Evolutionary conservation across 2,888 invertebrate genomes (phyloP), one percentile per base, ranked within the genome.

Genomic region (Malthinus seriepunctatus): DNA sequence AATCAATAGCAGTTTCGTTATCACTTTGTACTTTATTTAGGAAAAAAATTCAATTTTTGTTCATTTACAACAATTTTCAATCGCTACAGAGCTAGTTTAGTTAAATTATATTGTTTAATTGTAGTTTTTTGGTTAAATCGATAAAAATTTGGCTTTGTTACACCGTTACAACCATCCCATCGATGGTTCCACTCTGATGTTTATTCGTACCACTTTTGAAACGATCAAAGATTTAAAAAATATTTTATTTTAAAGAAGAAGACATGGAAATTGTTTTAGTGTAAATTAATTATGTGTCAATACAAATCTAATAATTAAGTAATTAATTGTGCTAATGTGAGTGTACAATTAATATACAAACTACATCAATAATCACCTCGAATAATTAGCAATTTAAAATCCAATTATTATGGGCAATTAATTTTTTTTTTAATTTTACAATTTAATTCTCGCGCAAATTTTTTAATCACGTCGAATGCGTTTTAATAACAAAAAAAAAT

Each of bases 1-100:
- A 69, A 75, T 75, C 75, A 68, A 75, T 75, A 71, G 55, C 56
- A 68, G 65, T 72, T 73, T 72, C 72, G 69, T 71, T 74, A 70
- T 69, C 72, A 73, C 65, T 69, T 63, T 55, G 54, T 37, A 51
- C 12, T 51, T 44, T 55, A 45, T 42, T 12, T 48, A 14, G 37
- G 31, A 34, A 51, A 38, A n/a, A 9, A 23, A 32, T 23, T 14
- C 6, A 8, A 12, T 35, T 48, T 33, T 4, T 39, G 11, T 39
- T 39, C 14, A n/a, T 12, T 23, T 23, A 23, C 2, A 5, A 23
- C 23, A 23, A 23, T 23, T 23, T 23, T 23, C 23, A 5, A 23
- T 23, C 23, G 5, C 2, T 23, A 3, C 5, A 23, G 5, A 23
- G 23, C 23, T 5, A 23, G 3, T 23, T 5, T 23, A 3, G 23